phyloP scores from a whole-genome alignment of 2,888 invertebrate species.

The Fabriciana adippe region DNA sequence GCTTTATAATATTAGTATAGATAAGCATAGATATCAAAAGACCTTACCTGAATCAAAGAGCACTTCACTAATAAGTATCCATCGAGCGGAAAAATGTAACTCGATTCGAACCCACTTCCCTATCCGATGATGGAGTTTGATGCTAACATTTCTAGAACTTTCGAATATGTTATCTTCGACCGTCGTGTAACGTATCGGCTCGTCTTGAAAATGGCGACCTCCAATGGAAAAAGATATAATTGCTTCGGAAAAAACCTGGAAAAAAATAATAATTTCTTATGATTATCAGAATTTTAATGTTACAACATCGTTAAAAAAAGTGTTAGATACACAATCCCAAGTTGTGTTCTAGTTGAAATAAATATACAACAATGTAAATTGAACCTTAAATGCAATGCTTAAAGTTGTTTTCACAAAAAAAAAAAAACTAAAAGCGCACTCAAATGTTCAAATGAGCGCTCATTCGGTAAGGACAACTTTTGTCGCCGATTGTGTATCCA shows the following conservation, averaged over 20 bases:
- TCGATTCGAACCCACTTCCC: conserved; percentile 91
- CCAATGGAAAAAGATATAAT: conserved; percentile 91
- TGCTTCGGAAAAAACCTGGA: conserved; percentile 90
- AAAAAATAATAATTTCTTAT: not conserved
- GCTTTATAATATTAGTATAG: too few species aligned
- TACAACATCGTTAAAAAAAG: too few species aligned
- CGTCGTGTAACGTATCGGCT: conserved; percentile 88
- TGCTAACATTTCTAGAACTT: conserved; percentile 89
- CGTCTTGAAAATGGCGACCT: conserved; percentile 88
- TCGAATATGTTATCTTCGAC: conserved; percentile 91
- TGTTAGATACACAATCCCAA: too few species aligned
- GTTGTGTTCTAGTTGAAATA: too few species aligned
- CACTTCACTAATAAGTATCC: conserved; percentile 95
- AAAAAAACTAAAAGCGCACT: too few species aligned
- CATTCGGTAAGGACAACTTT: too few species aligned
- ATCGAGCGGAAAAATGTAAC: conserved; percentile 89
- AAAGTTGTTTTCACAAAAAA: too few species aligned
- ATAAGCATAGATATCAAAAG: not conserved
- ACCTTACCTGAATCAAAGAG: conserved; percentile 90
- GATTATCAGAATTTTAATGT: too few species aligned
- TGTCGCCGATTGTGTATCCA: too few species aligned
- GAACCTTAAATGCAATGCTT: too few species aligned
- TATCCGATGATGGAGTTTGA: conserved; percentile 90
- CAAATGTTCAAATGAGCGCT: too few species aligned
- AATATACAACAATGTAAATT: too few species aligned